phyloP scores from a whole-genome alignment of 2,113 vertebrate species.

The Cervus canadensis region DNA sequence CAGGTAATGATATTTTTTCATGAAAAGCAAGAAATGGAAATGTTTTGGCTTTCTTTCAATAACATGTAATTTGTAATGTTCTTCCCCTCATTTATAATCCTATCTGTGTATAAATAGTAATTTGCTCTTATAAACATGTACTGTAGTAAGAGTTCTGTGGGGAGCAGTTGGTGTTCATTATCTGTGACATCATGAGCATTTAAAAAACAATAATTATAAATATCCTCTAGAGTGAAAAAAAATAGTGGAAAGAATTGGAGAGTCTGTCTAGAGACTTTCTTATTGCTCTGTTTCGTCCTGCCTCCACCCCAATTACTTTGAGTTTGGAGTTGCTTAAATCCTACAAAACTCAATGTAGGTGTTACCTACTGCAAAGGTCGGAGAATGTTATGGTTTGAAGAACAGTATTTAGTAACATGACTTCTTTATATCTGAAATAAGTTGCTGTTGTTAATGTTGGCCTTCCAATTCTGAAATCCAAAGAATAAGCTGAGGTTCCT shows the following conservation, averaged over 20 bases:
- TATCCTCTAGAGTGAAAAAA: constrained; percentile 33
- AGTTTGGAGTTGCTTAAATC: neutral
- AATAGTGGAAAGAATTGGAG: neutral
- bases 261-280: constrained; percentile 18
- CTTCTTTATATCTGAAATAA: neutral
- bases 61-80: constrained; percentile 46
- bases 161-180: constrained; percentile 67
- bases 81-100: constrained; percentile 49
- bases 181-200: constrained; percentile 61
- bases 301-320: neutral
- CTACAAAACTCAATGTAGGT: neutral
- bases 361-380: neutral
- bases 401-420: neutral
- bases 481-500: neutral
- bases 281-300: neutral
- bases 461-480: neutral
- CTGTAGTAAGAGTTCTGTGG: constrained; percentile 65
- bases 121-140: constrained; percentile 62
- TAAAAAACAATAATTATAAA: constrained; percentile 70
- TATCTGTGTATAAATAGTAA: constrained; percentile 59
- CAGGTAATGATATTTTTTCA: constrained; percentile 29
- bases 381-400: neutral
- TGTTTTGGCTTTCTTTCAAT: constrained; percentile 33
- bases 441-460: neutral
- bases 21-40: neutral